Conservation (phyloP, 2,113 vertebrate genomes). For the Phodopus roborovskii region DNA sequence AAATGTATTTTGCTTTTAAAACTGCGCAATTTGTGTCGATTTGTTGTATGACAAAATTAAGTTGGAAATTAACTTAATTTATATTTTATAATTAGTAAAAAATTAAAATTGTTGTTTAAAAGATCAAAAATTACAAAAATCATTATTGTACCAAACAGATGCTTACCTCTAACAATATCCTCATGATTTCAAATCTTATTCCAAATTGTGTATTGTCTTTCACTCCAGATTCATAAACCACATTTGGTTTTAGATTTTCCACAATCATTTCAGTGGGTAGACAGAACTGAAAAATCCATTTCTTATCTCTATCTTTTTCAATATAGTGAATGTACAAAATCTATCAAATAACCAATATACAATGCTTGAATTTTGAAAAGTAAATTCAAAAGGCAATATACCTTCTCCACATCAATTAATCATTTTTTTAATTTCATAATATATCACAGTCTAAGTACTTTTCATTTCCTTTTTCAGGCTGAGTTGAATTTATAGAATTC, state of each 20-base stretch:
- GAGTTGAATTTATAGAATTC: background rate
- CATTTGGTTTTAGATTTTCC: slow-evolving; percentile 92
- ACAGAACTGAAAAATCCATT: slow-evolving; percentile 95
- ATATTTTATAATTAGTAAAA: background rate
- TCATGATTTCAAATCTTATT: slow-evolving; percentile 91
- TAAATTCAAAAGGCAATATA: background rate
- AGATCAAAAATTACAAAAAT: background rate
- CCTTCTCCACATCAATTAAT: background rate
- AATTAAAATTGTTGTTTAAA: background rate
- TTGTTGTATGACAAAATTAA: background rate
- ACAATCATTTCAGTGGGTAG: slow-evolving; percentile 94
- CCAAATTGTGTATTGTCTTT: slow-evolving; percentile 92
- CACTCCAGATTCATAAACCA: slow-evolving; percentile 94
- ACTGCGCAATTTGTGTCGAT: no score
- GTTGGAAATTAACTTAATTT: background rate
- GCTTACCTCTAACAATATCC: slow-evolving; percentile 88
- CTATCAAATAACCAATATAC: slow-evolving; percentile 81
- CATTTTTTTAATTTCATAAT: background rate
- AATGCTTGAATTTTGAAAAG: background rate
- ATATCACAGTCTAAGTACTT: no score
- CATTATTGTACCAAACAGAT: slow-evolving; percentile 5
- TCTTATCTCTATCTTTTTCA: slow-evolving; percentile 92
- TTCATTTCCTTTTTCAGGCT: background rate
- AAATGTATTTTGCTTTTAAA: background rate
- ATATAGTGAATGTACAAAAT: slow-evolving; percentile 95